A percentile compares a stretch with the other conserved stretches of the same genome.
These are phyloP conservation scores for Herpetotheres cachinnans DNA, from an alignment of 2,113 vertebrate species.

Conservation along the genomic window DNA sequence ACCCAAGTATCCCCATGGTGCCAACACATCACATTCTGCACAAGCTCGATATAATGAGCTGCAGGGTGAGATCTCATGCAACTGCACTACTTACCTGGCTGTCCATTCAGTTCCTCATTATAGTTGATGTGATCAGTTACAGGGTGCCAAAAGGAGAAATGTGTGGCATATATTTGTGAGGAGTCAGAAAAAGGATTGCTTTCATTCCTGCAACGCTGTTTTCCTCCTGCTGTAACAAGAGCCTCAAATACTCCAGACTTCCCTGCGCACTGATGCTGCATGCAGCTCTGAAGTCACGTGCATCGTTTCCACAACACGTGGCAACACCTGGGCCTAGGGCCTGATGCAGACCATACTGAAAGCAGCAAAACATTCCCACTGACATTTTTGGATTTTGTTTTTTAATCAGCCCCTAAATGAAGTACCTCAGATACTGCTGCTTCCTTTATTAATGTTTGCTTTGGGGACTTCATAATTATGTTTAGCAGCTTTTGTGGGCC, in stretches of 20 bases:
- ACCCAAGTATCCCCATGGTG: neutral
- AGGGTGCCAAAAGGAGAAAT: neutral
- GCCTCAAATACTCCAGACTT: neutral
- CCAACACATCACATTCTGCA: neutral
- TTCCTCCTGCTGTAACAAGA: neutral
- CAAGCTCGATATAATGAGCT: neutral
- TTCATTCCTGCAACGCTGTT: neutral
- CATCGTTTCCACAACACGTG: neutral
- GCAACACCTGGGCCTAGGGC: neutral
- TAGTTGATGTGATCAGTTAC: neutral
- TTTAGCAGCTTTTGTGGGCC: neutral
- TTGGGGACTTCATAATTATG: neutral
- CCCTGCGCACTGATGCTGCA: neutral
- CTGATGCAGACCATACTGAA: neutral
- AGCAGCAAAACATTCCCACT: neutral
- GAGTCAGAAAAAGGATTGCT: neutral
- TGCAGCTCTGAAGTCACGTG: neutral
- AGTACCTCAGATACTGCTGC: neutral
- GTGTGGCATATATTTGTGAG: neutral
- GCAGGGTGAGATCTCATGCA: neutral
- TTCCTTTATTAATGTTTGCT: slow-evolving; percentile 24
- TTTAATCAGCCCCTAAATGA: neutral
- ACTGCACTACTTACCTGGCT: neutral
- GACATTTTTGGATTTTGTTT: neutral
- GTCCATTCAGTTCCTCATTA: neutral